Base-by-base conservation (phyloP, 2,888 invertebrate species). In the Tetanocera ferruginea region DNA sequence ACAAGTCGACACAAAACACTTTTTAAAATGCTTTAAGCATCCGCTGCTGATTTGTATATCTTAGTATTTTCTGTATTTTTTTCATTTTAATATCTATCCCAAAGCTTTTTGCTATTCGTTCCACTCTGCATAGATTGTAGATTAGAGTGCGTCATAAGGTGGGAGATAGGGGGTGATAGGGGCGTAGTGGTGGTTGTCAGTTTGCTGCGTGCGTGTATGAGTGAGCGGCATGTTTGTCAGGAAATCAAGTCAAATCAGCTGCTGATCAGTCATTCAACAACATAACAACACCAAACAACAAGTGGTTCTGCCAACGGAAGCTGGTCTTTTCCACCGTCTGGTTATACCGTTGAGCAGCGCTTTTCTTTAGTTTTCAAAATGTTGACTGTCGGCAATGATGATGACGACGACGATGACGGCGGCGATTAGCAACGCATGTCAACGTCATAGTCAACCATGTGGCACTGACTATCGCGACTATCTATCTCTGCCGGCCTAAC, bases 401-500 rank as follows among this genome's bases (percentile, higher is more conserved):
- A 25, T 28, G 62, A 51, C 62, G 43, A 31, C 75, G 74, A 74
- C 79, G 85, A 82, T 85, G 86, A 85, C 85, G 84, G 78, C 66
- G 74, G 62, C 85, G 85, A 86, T 87, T 86, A 84, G 86, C 84
- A 86, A 86, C 86, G 87, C 86, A 87, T 87, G 87, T 87, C 87
- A 87, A 86, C 86, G 84, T 62, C 57, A 19, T 34, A 19, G 66
- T 37, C 31, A 55, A 14, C 25, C 23, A 23, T 28, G 28, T 28
- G 11, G 28, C 43, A 11, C 43, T 43, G 43, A 43, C 2, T 43
- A 43, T 43, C 43, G 43, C 43, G 43, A 1, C 43, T 11, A 14
- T 43, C 43, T 14, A 43, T 43, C 43, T 43, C 43, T 43, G 2
- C 11, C 43, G 11, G 11, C 43, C 43, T 11, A 43, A 3, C 43